Evolutionary conservation across 2,888 invertebrate species (phyloP), one percentile per base, ranked within the genome.

Genomic region (Hemithea aestivaria): DNA sequence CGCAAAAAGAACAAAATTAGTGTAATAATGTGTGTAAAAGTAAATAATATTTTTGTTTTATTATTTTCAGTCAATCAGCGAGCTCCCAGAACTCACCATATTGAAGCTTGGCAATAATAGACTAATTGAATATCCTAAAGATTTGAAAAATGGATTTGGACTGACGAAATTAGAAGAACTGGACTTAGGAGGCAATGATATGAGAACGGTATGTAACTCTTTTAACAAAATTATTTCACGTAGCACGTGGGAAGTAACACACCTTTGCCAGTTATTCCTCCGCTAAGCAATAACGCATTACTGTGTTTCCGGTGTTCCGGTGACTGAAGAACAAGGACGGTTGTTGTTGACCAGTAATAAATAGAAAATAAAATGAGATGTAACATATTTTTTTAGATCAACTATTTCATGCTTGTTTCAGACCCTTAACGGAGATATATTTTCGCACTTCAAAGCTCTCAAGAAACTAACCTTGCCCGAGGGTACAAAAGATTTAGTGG

Each of bases 141-240:
- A 88, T 52, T 67, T 85, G 40, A 79, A 77, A 52, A 87, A 77
- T 42, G 70, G 73, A 62, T 78, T 79, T 35, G 65, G 62, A 10
- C 50, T 73, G 36, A 76, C 64, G 7, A 76, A 83, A 49, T 58
- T 89, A 37, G 63, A 75, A 57, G 78, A 79, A 50, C 54, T 89
- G 11, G 77, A 88, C 51, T 66, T 89, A 34, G 78, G 83, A 41
- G 81, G 80, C 44, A 89, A 89, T 48, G 83, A 84, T 32, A 79
- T 85, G 64, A 71, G 80, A 69, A 71, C 75, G 63, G 84, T 84
- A 75, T 65, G 51, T 48, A 21, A 24, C 6, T 9, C 23, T 20
- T 8, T 20, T 29, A 38, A n/a, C n/a, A n/a, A n/a, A n/a, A n/a
- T n/a, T n/a, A n/a, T n/a, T n/a, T n/a, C n/a, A n/a, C n/a, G n/a